Evolutionary conservation across 2,797 vertebrate species (phyloP).

Genomic region (Phoebastria nigripes): DNA sequence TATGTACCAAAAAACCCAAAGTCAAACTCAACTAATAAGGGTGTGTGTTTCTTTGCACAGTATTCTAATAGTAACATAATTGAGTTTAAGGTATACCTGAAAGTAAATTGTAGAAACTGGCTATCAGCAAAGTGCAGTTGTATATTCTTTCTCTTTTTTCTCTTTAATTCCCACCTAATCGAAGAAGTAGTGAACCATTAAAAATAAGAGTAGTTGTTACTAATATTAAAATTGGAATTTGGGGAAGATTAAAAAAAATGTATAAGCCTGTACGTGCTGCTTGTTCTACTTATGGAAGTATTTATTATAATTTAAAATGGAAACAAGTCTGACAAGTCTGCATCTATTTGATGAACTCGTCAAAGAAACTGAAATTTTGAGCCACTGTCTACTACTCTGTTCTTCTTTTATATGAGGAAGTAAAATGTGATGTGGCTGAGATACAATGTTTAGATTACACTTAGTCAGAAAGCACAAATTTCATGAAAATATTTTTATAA

Average conservation of each 20-base stretch:
- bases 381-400: accelerated
- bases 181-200: not conserved
- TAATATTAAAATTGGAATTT: not conserved
- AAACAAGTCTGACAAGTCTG: not conserved
- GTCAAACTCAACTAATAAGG: not conserved
- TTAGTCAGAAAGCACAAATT: not conserved
- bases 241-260: not conserved
- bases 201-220: not conserved
- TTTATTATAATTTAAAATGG: not conserved
- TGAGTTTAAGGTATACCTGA: not conserved
- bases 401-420: not conserved
- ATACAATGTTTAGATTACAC: not conserved
- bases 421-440: not conserved
- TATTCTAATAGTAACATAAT: not conserved
- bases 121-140: not conserved
- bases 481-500: not conserved
- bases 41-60: not conserved
- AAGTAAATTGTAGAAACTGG: not conserved
- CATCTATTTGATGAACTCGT: not conserved
- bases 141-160: not conserved
- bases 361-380: not conserved
- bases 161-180: not conserved
- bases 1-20: not conserved
- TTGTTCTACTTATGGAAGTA: not conserved
- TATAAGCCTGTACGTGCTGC: accelerated